Evolutionary conservation across 2,888 invertebrate species (phyloP).

Genomic region (Monoplex corrugatus): DNA sequence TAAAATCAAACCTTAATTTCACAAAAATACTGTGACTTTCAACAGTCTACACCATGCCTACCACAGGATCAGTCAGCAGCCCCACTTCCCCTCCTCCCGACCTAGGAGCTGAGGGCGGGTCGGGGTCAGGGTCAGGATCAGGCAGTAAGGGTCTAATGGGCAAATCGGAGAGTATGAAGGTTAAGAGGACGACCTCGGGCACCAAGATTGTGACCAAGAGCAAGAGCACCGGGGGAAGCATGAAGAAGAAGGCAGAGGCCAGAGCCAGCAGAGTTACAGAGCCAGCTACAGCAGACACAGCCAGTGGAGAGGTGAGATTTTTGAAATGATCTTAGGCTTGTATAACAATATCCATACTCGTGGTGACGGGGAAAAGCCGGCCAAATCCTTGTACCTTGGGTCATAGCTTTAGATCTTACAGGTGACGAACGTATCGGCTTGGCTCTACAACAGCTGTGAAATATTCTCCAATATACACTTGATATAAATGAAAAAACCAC

Average conservation of each 20-base stretch:
- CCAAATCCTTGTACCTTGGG: too few relatives aligned
- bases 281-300: background rate
- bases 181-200: slow-evolving; percentile 3
- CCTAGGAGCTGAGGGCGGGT: background rate
- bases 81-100: background rate
- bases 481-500: too few relatives aligned
- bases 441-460: too few relatives aligned
- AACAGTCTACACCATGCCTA: background rate
- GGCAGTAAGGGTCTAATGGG: background rate
- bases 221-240: background rate
- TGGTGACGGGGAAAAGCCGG: too few relatives aligned
- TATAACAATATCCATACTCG: too few relatives aligned
- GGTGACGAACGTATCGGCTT: too few relatives aligned
- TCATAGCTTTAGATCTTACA: too few relatives aligned
- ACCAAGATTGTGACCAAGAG: background rate
- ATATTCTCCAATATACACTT: too few relatives aligned
- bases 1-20: too few relatives aligned
- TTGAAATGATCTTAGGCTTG: too few relatives aligned
- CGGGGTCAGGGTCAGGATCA: slow-evolving; percentile 2
- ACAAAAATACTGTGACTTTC: too few relatives aligned
- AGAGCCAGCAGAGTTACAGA: background rate
- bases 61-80: background rate
- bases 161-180: slow-evolving; percentile 33
- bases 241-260: background rate
- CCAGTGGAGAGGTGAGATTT: slow-evolving; percentile 1